A percentile compares a stretch with the other conserved stretches of the same genome.
Conservation (phyloP, 2,797 vertebrate genomes). For the Bradypodion ventrale region DNA sequence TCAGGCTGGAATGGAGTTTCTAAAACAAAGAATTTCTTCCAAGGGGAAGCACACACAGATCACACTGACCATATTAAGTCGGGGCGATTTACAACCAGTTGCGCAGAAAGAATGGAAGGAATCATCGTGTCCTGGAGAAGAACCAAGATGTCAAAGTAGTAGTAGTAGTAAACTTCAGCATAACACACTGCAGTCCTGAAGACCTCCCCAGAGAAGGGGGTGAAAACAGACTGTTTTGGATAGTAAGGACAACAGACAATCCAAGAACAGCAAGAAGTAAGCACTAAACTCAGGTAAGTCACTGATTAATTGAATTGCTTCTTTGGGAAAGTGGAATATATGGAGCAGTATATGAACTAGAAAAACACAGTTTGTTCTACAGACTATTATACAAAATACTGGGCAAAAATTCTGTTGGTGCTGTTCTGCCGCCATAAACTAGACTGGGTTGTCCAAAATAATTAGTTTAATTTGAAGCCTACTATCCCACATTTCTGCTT, state of each 20-base stretch:
- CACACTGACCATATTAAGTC: constrained; percentile 18
- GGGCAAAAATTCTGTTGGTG: too few species aligned
- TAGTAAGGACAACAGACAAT: neutral
- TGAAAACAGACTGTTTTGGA: neutral
- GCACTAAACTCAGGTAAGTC: constrained; percentile 16
- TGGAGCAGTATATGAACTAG: neutral
- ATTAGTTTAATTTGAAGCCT: too few species aligned
- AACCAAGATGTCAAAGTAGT: neutral
- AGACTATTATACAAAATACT: neutral
- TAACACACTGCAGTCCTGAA: neutral
- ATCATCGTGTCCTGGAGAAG: neutral
- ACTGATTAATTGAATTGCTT: neutral
- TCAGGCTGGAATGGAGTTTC: constrained; percentile 40
- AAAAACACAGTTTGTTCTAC: neutral
- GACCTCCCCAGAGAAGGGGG: neutral
- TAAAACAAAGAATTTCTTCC: constrained; percentile 32
- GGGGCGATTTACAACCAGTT: neutral
- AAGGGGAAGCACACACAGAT: constrained; percentile 18
- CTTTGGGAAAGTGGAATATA: neutral
- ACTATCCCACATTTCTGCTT: too few species aligned
- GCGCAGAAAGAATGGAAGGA: neutral
- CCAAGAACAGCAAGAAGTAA: neutral
- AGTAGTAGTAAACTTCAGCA: neutral
- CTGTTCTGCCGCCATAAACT: too few species aligned
- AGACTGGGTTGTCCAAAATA: too few species aligned